Conservation (phyloP, 1,140 invertebrate genomes). For the Tribolium castaneum region DNA sequence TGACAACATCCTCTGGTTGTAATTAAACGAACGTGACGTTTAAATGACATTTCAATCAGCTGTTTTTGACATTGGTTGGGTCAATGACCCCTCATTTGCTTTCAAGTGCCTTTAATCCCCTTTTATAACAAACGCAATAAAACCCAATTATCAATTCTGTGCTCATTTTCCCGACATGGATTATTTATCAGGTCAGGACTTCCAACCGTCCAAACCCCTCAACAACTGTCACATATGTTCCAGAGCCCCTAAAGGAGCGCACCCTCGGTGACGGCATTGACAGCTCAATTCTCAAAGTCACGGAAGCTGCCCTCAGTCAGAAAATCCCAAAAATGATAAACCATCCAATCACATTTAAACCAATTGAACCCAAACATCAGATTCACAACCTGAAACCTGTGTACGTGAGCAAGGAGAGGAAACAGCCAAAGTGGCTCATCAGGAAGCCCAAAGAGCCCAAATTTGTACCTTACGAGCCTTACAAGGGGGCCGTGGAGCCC, state of each 20-base stretch:
- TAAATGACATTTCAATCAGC: no score
- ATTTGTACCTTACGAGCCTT: conserved; percentile 90
- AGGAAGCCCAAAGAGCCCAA: conserved; percentile 79
- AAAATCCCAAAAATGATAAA: conserved; percentile 40
- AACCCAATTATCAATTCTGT: not conserved
- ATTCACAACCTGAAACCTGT: conserved; percentile 58
- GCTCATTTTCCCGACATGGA: not conserved
- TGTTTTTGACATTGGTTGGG: no score
- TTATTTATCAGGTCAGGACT: not conserved
- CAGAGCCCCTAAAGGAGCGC: conserved; percentile 13
- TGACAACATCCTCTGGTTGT: no score
- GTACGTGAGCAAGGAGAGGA: conserved; percentile 57
- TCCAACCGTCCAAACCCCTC: not conserved
- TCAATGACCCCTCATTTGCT: not conserved
- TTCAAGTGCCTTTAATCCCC: not conserved
- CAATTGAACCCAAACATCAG: conserved; percentile 56
- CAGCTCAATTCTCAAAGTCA: conserved; percentile 48
- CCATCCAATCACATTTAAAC: conserved; percentile 56
- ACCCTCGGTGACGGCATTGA: conserved; percentile 63
- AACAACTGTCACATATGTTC: not conserved
- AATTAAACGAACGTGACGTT: no score
- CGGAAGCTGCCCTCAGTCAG: conserved; percentile 40
- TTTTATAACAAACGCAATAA: not conserved
- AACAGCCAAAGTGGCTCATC: conserved; percentile 55
- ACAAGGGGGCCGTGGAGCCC: conserved; percentile 85